Conservation (phyloP, 2,888 invertebrate genomes). For the Sarcophaga carnaria region DNA sequence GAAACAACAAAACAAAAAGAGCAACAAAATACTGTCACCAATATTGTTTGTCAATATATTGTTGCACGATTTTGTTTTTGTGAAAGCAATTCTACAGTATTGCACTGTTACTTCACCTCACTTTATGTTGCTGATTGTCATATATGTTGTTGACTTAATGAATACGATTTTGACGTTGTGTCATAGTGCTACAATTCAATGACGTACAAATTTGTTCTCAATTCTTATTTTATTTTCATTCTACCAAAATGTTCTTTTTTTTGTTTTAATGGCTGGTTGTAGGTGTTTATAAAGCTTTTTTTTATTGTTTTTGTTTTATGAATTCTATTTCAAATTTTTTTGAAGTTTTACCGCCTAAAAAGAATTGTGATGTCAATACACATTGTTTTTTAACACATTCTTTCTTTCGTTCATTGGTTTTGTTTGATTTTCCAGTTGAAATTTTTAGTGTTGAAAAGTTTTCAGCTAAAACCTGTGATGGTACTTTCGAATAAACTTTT, state of each 20-base stretch:
- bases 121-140: constrained; percentile 18
- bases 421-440: not conserved
- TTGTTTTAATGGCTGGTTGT: constrained; percentile 73
- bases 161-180: constrained; percentile 47
- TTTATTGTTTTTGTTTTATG: constrained; percentile 64
- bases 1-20: not conserved
- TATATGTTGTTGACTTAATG: constrained; percentile 45
- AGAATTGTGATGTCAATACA: constrained; percentile 65
- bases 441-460: constrained; percentile 28
- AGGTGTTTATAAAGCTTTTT: constrained; percentile 76
- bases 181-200: constrained; percentile 24
- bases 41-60: constrained; percentile 34
- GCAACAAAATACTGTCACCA: constrained; percentile 8
- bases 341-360: constrained; percentile 61
- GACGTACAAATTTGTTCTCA: constrained; percentile 43
- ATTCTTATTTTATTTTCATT: constrained; percentile 42
- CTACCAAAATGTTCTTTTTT: not conserved
- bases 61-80: not conserved
- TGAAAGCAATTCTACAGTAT: constrained; percentile 22
- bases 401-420: constrained; percentile 25
- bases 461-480: not conserved
- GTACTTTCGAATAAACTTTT: not conserved
- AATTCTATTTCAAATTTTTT: constrained; percentile 56
- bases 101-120: constrained; percentile 49
- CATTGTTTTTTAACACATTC: constrained; percentile 33